These are phyloP conservation scores for Scaptomyza cyrtandrae DNA, from an alignment of 2,888 invertebrate genomes.

Conservation along the genomic window DNA sequence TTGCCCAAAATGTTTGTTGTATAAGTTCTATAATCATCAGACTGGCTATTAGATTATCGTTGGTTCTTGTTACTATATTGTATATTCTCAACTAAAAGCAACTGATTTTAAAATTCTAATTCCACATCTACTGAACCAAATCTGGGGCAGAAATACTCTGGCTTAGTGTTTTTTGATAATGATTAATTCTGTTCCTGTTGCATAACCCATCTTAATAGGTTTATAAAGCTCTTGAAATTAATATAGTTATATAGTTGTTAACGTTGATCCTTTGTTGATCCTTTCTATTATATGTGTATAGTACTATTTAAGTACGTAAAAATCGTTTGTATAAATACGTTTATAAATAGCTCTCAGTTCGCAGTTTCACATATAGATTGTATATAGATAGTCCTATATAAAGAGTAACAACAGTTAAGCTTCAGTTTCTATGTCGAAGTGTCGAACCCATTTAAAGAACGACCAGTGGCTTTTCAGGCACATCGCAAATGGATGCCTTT, in stretches of 20 bases:
- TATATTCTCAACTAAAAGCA: slow-evolving; percentile 65
- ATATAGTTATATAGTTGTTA: not conserved
- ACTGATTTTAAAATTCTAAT: slow-evolving; percentile 38
- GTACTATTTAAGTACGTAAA: slow-evolving; percentile 27
- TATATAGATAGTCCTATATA: slow-evolving; percentile 27
- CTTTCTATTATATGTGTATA: slow-evolving; percentile 23
- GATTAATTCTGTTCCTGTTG: slow-evolving; percentile 13
- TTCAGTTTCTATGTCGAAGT: slow-evolving; percentile 3
- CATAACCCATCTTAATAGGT: slow-evolving; percentile 22
- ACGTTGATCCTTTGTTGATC: slow-evolving; percentile 5
- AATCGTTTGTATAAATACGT: slow-evolving; percentile 61
- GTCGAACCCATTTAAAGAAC: slow-evolving; percentile 72
- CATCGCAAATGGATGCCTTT: slow-evolving; percentile 80
- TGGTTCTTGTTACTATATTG: slow-evolving; percentile 24
- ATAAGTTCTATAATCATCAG: slow-evolving; percentile 42
- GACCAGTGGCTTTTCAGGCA: slow-evolving; percentile 83
- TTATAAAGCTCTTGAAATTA: slow-evolving; percentile 54
- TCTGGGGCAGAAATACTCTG: slow-evolving; percentile 1
- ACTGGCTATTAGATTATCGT: slow-evolving; percentile 36
- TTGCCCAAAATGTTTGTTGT: slow-evolving; percentile 26
- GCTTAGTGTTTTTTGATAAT: not conserved
- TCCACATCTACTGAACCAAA: slow-evolving; percentile 57
- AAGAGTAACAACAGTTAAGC: slow-evolving; percentile 27
- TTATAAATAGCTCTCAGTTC: slow-evolving; percentile 64
- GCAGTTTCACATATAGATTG: slow-evolving; percentile 52